A percentile compares a stretch with the other conserved stretches of the same genome.
phyloP scores from a whole-genome alignment of 1,140 invertebrate species.

The Ephestia elutella region DNA sequence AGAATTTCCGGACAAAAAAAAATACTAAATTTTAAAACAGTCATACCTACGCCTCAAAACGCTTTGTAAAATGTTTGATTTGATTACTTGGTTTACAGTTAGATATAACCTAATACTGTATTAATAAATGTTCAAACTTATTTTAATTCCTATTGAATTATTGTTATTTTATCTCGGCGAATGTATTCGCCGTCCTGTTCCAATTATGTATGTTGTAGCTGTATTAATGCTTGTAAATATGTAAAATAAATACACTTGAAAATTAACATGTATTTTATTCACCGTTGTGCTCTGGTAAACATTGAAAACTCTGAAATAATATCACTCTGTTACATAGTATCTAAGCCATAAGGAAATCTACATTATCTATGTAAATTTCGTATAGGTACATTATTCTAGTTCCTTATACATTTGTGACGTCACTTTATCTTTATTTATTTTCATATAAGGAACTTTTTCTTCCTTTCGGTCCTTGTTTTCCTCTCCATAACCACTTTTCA shows the following conservation, averaged over 20 bases:
- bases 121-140: slow-evolving; percentile 1
- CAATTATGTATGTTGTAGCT: slow-evolving; percentile 9
- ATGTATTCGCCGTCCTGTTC: background rate
- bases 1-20: too few species aligned
- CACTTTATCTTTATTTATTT: too few species aligned
- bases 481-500: too few species aligned
- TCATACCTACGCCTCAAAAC: too few species aligned
- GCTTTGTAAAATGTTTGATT: too few species aligned
- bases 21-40: too few species aligned
- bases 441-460: too few species aligned
- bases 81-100: too few species aligned
- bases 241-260: slow-evolving; percentile 50
- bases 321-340: background rate
- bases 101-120: too few species aligned
- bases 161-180: slow-evolving; percentile 3
- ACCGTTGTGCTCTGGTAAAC: slow-evolving; percentile 2
- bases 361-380: background rate
- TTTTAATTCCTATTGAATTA: background rate
- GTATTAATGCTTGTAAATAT: slow-evolving; percentile 53
- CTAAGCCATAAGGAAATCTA: slow-evolving; percentile 1
- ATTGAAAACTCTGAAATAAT: background rate
- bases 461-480: too few species aligned
- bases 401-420: background rate
- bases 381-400: background rate
- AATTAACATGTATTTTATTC: background rate